These are phyloP conservation scores for Melanocharis versteri DNA, from an alignment of 2,113 vertebrate genomes.

Conservation along the genomic window DNA sequence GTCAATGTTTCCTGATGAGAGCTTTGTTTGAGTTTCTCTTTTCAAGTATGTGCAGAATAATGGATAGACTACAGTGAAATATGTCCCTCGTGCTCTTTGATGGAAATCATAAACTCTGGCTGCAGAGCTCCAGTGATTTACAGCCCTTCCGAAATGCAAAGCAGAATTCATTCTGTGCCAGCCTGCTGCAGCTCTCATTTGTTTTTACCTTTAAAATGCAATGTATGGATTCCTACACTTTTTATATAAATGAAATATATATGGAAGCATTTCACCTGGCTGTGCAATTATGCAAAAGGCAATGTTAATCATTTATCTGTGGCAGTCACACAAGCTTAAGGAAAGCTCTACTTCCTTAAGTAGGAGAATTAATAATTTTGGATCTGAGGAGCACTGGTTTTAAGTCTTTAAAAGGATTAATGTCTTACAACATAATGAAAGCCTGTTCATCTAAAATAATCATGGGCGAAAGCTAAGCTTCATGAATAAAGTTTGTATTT, in stretches of 20 bases:
- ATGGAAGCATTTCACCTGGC: neutral
- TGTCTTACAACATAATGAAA: constrained; percentile 32
- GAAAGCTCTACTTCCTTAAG: constrained; percentile 13
- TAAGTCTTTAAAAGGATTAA: constrained; percentile 51
- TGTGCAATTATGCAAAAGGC: constrained; percentile 2
- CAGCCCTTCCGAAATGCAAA: constrained; percentile 49
- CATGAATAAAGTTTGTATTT: constrained; percentile 17
- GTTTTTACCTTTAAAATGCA: constrained; percentile 9
- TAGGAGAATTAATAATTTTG: constrained; percentile 35
- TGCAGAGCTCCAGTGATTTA: constrained; percentile 46
- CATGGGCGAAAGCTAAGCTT: neutral
- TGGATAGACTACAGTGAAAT: constrained; percentile 44
- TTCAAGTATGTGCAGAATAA: constrained; percentile 44
- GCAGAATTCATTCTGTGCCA: neutral
- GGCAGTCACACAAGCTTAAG: neutral
- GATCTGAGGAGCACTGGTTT: neutral
- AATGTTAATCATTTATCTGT: constrained; percentile 13
- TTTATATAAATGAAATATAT: neutral
- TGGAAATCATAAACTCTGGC: constrained; percentile 60
- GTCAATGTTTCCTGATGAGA: constrained; percentile 60
- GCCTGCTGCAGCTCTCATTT: neutral
- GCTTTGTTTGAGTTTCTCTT: constrained; percentile 59
- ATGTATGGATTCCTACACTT: neutral
- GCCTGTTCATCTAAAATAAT: neutral
- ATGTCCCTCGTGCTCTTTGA: constrained; percentile 39